phyloP scores from a whole-genome alignment of 2,797 vertebrate species.

The Okamejei kenojei region DNA sequence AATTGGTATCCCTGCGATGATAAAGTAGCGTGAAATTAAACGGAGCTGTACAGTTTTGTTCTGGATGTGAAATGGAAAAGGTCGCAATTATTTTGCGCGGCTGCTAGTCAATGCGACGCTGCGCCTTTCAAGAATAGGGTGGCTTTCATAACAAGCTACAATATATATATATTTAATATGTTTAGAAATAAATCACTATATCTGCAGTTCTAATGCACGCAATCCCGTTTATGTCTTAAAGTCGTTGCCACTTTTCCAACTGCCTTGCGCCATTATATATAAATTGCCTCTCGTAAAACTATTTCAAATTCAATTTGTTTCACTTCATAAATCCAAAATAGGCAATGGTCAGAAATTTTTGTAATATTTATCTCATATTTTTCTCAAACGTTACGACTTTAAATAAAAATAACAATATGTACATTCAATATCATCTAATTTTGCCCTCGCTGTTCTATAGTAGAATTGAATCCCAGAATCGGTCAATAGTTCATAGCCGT shows the following conservation, averaged over 20 bases:
- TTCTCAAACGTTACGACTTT: neutral
- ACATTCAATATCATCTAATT: neutral
- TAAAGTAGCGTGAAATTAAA: neutral
- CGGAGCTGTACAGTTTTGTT: neutral
- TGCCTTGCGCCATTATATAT: neutral
- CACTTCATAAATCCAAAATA: neutral
- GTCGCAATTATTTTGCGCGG: neutral
- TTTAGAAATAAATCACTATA: neutral
- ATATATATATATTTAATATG: neutral
- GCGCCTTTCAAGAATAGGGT: neutral
- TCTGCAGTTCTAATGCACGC: neutral
- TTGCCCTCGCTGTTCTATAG: too few relatives aligned
- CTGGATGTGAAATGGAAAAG: neutral
- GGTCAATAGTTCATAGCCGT: neutral
- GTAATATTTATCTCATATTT: neutral
- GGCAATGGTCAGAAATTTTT: neutral
- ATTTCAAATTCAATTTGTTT: neutral
- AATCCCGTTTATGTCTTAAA: neutral
- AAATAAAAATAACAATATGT: neutral
- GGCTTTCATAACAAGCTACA: neutral
- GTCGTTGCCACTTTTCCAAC: neutral
- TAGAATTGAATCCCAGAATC: neutral
- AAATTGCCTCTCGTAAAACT: neutral
- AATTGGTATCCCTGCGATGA: neutral
- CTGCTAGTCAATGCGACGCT: neutral